Evolutionary conservation across 2,888 invertebrate genomes (phyloP).

Genomic region (Nesidiocoris tenuis): DNA sequence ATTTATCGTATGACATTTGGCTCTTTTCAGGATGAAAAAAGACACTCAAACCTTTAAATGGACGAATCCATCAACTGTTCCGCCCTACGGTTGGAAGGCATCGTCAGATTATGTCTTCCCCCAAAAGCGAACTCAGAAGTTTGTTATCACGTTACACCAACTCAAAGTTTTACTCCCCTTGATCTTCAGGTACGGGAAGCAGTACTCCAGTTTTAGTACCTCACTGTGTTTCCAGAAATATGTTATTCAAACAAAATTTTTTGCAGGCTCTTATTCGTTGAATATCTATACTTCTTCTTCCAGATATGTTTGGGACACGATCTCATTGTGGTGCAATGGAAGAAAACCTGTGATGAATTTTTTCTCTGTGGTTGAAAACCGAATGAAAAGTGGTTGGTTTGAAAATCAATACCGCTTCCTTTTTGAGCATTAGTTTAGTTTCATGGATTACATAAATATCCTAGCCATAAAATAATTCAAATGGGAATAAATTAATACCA

Average conservation of each 20-base stretch:
- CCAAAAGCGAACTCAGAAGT: slow-evolving; percentile 17
- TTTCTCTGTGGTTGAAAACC: slow-evolving; percentile 29
- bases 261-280: no score
- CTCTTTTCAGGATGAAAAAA: no score
- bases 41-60: no score
- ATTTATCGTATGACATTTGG: no score
- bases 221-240: not conserved
- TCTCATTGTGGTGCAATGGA: slow-evolving; percentile 59
- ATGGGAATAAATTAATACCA: not conserved
- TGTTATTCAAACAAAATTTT: not conserved
- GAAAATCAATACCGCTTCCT: not conserved
- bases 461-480: not conserved
- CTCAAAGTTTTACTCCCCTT: slow-evolving; percentile 15
- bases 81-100: slow-evolving; percentile 25
- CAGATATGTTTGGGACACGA: slow-evolving; percentile 68
- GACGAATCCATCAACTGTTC: slow-evolving; percentile 5
- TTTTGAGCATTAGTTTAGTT: no score
- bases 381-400: slow-evolving; percentile 40
- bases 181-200: slow-evolving; percentile 14
- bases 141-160: slow-evolving; percentile 21
- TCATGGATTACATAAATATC: no score
- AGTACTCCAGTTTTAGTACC: no score
- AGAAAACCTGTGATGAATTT: slow-evolving; percentile 46
- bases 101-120: slow-evolving; percentile 20
- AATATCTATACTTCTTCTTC: no score